Conservation (phyloP, 2,888 invertebrate genomes). For the Euclidia mi region DNA sequence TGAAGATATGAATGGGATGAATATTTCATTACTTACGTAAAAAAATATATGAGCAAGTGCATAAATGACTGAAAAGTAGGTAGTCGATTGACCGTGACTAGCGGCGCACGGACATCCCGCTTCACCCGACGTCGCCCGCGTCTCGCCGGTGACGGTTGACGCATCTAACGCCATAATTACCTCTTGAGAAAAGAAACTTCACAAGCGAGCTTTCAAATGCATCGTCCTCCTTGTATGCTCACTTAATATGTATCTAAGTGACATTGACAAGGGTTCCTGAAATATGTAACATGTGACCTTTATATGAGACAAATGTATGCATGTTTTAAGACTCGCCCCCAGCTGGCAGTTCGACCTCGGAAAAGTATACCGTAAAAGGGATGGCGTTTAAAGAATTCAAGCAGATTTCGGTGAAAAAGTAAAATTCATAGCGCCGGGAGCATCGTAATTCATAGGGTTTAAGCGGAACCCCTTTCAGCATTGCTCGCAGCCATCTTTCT, state of each 20-base stretch:
- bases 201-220: constrained; percentile 22
- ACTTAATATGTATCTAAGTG: constrained; percentile 55
- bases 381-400: constrained; percentile 36
- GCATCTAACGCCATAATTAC: constrained; percentile 32
- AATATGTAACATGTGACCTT: constrained; percentile 60
- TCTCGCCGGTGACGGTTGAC: constrained; percentile 29
- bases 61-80: constrained; percentile 70
- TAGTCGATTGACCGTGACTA: constrained; percentile 79
- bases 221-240: constrained; percentile 26
- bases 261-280: constrained; percentile 73
- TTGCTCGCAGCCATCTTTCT: constrained; percentile 29
- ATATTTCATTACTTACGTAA: constrained; percentile 51
- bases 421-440: constrained; percentile 21
- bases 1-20: constrained; percentile 18
- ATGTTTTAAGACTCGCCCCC: constrained; percentile 46
- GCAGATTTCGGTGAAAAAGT: constrained; percentile 23
- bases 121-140: constrained; percentile 11
- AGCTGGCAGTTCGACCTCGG: constrained; percentile 40
- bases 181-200: constrained; percentile 25
- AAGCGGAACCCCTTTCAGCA: no score
- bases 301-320: constrained; percentile 55
- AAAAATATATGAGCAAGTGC: constrained; percentile 60
- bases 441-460: constrained; percentile 21
- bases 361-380: constrained; percentile 36
- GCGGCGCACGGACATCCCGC: constrained; percentile 36